Conservation (phyloP, 2,113 vertebrate species). For the Muntiacus reevesi region DNA sequence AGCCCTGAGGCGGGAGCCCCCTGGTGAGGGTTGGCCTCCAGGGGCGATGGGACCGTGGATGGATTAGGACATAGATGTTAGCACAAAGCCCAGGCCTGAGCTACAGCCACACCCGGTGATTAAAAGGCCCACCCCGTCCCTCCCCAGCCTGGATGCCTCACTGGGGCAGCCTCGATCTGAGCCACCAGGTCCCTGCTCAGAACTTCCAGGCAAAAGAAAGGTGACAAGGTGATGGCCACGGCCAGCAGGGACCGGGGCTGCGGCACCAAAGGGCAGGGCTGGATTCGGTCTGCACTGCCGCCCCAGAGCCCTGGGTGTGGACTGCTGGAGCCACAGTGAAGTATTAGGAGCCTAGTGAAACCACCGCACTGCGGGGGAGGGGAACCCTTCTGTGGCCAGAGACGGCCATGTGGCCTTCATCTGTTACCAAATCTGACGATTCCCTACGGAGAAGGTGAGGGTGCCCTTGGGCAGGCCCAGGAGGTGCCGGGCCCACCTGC, state of each 20-base stretch:
- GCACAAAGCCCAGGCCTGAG: not conserved
- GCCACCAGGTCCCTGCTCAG: not conserved
- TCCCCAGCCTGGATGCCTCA: not conserved
- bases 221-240: not conserved
- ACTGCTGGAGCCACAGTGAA: rapidly evolving
- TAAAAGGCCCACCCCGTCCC: rapidly evolving
- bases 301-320: not conserved
- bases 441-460: not conserved
- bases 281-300: rapidly evolving
- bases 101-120: not conserved
- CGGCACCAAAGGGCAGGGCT: not conserved
- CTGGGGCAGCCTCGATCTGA: not conserved
- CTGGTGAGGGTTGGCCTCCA: not conserved
- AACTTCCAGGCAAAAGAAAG: not conserved
- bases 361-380: rapidly evolving
- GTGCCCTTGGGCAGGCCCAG: not conserved
- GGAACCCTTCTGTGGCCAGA: not conserved
- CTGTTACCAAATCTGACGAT: not conserved
- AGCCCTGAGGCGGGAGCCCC: no score
- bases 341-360: not conserved
- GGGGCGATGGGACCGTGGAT: rapidly evolving
- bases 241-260: not conserved
- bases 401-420: not conserved
- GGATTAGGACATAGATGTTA: not conserved
- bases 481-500: not conserved